Evolutionary conservation across 2,888 invertebrate genomes (phyloP).

Genomic region (Mycalesis mineus): DNA sequence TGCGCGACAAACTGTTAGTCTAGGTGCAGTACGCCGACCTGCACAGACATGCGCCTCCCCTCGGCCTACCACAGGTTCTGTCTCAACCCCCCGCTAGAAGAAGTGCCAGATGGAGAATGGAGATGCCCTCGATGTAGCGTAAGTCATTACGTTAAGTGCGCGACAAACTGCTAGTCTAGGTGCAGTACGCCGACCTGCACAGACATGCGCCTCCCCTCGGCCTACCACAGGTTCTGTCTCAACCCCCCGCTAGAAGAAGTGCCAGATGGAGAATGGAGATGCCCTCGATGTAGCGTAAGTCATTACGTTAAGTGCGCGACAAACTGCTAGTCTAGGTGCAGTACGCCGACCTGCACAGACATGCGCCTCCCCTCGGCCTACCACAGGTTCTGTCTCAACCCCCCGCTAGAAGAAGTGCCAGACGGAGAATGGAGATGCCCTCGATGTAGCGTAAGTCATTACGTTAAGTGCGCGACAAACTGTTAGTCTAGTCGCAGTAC

Average conservation of each 20-base stretch:
- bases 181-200: too few species aligned
- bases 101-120: constrained; percentile 98
- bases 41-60: constrained; percentile 99
- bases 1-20: too few species aligned
- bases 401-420: constrained; percentile 94
- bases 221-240: constrained; percentile 97
- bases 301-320: too few species aligned
- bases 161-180: too few species aligned
- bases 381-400: constrained; percentile 97
- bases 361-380: constrained; percentile 97
- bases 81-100: constrained; percentile 93
- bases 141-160: too few species aligned
- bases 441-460: constrained; percentile 90
- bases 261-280: constrained; percentile 98
- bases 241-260: constrained; percentile 95
- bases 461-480: too few species aligned
- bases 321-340: too few species aligned
- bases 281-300: constrained; percentile 94
- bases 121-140: constrained; percentile 97
- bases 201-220: constrained; percentile 98
- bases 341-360: too few species aligned
- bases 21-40: too few species aligned
- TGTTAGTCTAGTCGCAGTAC: too few species aligned
- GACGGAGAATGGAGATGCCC: constrained; percentile 99
- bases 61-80: constrained; percentile 98